Conservation (phyloP, 1,140 invertebrate genomes). For the Cydia pomonella region DNA sequence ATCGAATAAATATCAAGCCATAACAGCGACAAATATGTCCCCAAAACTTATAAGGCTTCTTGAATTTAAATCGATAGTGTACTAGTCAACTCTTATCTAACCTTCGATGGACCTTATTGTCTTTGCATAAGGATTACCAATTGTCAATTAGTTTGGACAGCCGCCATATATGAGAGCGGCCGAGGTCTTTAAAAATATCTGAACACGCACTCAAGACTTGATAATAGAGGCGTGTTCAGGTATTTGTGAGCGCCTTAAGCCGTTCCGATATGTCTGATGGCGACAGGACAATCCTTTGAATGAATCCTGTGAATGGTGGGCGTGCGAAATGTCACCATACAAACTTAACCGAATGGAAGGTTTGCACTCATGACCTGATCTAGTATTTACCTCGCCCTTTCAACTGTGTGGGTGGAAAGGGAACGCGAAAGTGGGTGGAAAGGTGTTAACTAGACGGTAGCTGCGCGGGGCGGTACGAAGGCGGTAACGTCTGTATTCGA, state of each 20-base stretch:
- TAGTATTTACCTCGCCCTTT: background rate
- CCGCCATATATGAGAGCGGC: no score
- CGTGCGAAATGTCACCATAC: background rate
- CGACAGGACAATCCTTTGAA: background rate
- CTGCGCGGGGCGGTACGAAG: background rate
- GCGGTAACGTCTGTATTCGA: background rate
- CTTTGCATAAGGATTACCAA: no score
- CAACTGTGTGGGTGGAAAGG: background rate
- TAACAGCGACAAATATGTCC: background rate
- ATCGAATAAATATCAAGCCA: background rate
- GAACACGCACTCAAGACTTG: no score
- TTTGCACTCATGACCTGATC: background rate
- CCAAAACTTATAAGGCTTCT: background rate
- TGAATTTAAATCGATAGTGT: slow-evolving; percentile 8
- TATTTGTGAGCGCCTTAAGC: no score
- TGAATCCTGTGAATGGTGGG: background rate
- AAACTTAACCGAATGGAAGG: background rate
- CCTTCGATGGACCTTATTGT: no score
- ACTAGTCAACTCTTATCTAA: background rate
- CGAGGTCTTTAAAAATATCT: no score
- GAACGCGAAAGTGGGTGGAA: background rate
- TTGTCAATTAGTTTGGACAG: no score
- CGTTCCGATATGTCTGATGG: no score
- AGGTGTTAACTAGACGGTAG: slow-evolving; percentile 3
- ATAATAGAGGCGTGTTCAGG: no score